phyloP scores from a whole-genome alignment of 2,113 vertebrate genomes.

The human region GRCh38 chr1:52329001-52329500 shows the following conservation, averaged over 20 bases:
- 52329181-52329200: not conserved
- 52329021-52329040: not conserved
- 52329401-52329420: not conserved
- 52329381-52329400: not conserved
- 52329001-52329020: not conserved
- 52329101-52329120: not conserved
- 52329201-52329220: not conserved
- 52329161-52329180: not conserved
- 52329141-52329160: not conserved
- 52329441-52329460: not conserved
- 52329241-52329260: not conserved
- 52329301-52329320: not conserved
- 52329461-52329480: not conserved
- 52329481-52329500: not conserved
- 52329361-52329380: conserved; percentile 22
- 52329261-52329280: not conserved
- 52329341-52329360: not conserved
- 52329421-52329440: not conserved
- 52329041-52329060: not conserved
- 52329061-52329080: not conserved
- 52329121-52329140: not conserved
- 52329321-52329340: not conserved
- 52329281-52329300: not conserved
- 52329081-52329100: not conserved
- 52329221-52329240: not conserved